phyloP scores from a whole-genome alignment of 2,797 vertebrate species.

The Phrynocephalus vlangalii region DNA sequence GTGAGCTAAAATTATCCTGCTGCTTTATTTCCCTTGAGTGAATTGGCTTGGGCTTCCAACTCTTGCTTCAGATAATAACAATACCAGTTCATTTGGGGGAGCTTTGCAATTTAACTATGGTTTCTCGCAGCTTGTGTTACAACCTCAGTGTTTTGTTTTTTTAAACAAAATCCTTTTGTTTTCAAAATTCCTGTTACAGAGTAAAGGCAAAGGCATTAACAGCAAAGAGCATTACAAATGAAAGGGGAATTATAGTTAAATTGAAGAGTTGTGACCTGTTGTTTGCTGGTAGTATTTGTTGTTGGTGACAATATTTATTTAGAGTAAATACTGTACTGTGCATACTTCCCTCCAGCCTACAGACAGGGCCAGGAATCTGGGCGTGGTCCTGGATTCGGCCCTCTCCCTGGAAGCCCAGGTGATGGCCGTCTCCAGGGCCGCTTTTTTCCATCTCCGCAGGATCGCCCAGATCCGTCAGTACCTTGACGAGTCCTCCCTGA shows the following conservation, averaged over 20 bases:
- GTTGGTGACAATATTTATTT: background rate
- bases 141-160: background rate
- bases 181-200: background rate
- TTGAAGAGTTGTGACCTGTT: background rate
- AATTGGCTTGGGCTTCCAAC: background rate
- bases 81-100: slow-evolving; percentile 9
- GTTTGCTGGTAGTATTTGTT: background rate
- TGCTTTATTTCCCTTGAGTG: background rate
- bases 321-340: background rate
- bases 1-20: slow-evolving; percentile 8
- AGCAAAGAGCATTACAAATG: background rate
- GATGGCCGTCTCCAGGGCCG: too few species aligned
- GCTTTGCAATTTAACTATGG: background rate
- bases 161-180: background rate
- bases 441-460: too few species aligned
- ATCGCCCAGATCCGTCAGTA: too few species aligned
- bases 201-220: background rate
- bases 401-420: too few species aligned
- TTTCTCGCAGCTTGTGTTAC: slow-evolving; percentile 10
- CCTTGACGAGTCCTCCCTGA: too few species aligned
- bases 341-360: too few species aligned
- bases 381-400: too few species aligned
- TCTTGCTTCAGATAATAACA: background rate
- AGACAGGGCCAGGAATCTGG: too few species aligned
- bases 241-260: background rate